Conservation (phyloP, 2,888 invertebrate species). For the Eubasilissa splendida region DNA sequence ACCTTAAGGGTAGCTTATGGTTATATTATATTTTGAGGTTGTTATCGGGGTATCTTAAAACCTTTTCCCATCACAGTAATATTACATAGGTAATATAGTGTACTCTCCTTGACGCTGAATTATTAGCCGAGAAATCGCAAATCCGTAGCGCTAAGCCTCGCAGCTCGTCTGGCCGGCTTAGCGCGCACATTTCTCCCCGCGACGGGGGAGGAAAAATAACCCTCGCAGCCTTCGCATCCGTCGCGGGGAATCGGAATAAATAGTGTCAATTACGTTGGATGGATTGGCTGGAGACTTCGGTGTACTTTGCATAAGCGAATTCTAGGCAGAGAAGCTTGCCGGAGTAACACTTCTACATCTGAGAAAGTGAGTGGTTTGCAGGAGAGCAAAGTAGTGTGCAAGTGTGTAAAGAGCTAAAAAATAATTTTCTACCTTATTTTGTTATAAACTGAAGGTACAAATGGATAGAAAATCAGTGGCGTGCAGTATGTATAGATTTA, state of each 20-base stretch:
- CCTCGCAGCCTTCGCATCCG: slow-evolving; percentile 1
- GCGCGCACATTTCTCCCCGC: slow-evolving; percentile 37
- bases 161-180: slow-evolving; percentile 36
- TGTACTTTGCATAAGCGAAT: slow-evolving; percentile 14
- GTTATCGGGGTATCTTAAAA: no score
- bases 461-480: no score
- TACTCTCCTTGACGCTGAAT: slow-evolving; percentile 38
- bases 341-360: slow-evolving; percentile 12
- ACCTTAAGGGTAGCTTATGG: no score
- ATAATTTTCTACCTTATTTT: no score
- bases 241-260: slow-evolving; percentile 49
- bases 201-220: slow-evolving; percentile 32
- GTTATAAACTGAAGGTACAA: no score
- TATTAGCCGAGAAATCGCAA: slow-evolving; percentile 48
- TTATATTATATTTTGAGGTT: no score
- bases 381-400: no score
- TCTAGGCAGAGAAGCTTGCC: slow-evolving; percentile 13
- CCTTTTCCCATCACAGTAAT: no score
- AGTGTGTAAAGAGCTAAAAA: no score
- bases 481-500: no score
- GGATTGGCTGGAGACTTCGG: slow-evolving; percentile 37
- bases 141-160: slow-evolving; percentile 39
- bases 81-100: no score
- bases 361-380: slow-evolving; percentile 12
- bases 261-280: slow-evolving; percentile 56